phyloP scores from a whole-genome alignment of 1,140 invertebrate species.

The Drosophila nigrodunni region DNA sequence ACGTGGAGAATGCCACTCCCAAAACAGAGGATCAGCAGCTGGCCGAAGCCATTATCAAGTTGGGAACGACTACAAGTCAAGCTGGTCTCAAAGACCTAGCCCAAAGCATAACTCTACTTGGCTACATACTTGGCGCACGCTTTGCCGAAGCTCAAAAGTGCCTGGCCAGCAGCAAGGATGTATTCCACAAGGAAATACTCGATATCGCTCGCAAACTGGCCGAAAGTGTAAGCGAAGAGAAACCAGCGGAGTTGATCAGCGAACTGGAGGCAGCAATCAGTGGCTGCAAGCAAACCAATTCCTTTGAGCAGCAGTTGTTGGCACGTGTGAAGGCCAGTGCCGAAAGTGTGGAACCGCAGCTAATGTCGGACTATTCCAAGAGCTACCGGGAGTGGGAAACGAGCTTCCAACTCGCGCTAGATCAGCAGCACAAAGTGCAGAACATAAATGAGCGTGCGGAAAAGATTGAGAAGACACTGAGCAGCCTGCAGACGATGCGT shows the following conservation, averaged over 20 bases:
- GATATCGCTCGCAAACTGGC: slow-evolving; percentile 71
- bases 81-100: slow-evolving; percentile 53
- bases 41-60: slow-evolving; percentile 75
- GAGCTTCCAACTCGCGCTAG: slow-evolving; percentile 39
- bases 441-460: slow-evolving; percentile 82
- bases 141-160: slow-evolving; percentile 85
- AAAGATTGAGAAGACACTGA: slow-evolving; percentile 87
- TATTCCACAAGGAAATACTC: slow-evolving; percentile 75
- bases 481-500: slow-evolving; percentile 87
- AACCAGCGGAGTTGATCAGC: slow-evolving; percentile 16
- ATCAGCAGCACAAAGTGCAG: slow-evolving; percentile 30
- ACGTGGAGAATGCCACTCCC: slow-evolving; percentile 94
- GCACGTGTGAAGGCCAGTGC: slow-evolving; percentile 55
- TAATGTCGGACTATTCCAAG: slow-evolving; percentile 86
- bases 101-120: slow-evolving; percentile 89
- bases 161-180: slow-evolving; percentile 16
- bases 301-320: slow-evolving; percentile 42
- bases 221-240: slow-evolving; percentile 30
- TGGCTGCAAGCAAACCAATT: slow-evolving; percentile 13
- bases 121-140: slow-evolving; percentile 89
- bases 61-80: slow-evolving; percentile 85
- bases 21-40: slow-evolving; percentile 56
- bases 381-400: slow-evolving; percentile 51
- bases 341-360: slow-evolving; percentile 86
- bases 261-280: slow-evolving; percentile 28